phyloP scores from a whole-genome alignment of 2,888 invertebrate genomes.

The Melitaea athalia region DNA sequence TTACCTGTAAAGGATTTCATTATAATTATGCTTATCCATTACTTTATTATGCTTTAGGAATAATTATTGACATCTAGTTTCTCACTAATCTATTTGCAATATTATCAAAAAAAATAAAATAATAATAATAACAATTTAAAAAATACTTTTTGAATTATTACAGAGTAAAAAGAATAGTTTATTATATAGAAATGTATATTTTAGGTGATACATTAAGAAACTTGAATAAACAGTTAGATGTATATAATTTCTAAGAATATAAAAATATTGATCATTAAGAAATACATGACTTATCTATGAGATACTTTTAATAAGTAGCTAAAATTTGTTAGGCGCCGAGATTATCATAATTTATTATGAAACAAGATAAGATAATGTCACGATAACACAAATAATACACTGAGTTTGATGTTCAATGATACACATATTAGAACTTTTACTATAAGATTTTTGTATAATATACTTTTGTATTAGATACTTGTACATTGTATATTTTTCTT shows the following conservation, averaged over 20 bases:
- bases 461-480: no score
- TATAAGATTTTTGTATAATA: no score
- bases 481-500: no score
- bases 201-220: neutral
- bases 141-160: no score
- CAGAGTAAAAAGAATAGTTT: no score
- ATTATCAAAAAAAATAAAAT: neutral
- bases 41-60: constrained; percentile 6
- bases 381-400: constrained; percentile 10
- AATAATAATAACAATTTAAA: no score
- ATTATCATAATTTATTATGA: constrained; percentile 14
- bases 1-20: constrained; percentile 26
- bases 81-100: neutral
- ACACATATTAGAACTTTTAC: no score
- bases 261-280: neutral
- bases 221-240: no score
- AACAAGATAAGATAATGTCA: constrained; percentile 25
- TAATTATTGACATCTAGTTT: neutral
- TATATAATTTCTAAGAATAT: neutral
- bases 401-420: constrained; percentile 2
- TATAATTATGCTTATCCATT: constrained; percentile 13
- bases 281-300: neutral
- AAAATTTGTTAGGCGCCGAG: constrained; percentile 26
- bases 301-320: constrained; percentile 17
- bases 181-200: neutral